Evolutionary conservation across 2,888 invertebrate species (phyloP).

Genomic region (Hybos culiciformis): DNA sequence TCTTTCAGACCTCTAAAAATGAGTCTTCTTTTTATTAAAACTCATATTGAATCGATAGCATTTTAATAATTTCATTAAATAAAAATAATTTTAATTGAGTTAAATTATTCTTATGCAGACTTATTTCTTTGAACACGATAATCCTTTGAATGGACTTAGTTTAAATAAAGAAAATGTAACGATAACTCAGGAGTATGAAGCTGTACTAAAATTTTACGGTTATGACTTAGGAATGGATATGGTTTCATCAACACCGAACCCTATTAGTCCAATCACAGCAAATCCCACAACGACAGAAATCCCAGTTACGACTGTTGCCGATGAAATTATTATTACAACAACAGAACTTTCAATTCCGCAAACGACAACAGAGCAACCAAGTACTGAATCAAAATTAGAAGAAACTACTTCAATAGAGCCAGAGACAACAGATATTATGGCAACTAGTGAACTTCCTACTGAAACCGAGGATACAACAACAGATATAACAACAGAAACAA

Average conservation of each 20-base stretch:
- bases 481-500: slow-evolving; percentile 16
- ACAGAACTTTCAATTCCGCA: slow-evolving; percentile 8
- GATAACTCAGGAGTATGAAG: slow-evolving; percentile 58
- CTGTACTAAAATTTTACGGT: slow-evolving; percentile 62
- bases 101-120: slow-evolving; percentile 42
- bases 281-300: slow-evolving; percentile 9
- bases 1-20: too few species aligned
- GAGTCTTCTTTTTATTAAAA: too few species aligned
- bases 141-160: slow-evolving; percentile 66
- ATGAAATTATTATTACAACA: not conserved
- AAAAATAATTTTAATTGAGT: too few species aligned
- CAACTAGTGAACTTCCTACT: not conserved
- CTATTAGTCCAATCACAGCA: too few species aligned
- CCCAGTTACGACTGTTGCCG: not conserved
- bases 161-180: slow-evolving; percentile 66
- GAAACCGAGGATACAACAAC: slow-evolving; percentile 13
- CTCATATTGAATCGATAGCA: too few species aligned
- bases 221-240: slow-evolving; percentile 50
- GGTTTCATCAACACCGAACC: slow-evolving; percentile 23
- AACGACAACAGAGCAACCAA: slow-evolving; percentile 10
- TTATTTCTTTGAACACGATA: slow-evolving; percentile 69
- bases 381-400: slow-evolving; percentile 26
- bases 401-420: slow-evolving; percentile 20
- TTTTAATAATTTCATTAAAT: too few species aligned
- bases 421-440: not conserved